These are phyloP conservation scores for Cylloceria caligata DNA, from an alignment of 2,888 invertebrate genomes.

Conservation along the genomic window DNA sequence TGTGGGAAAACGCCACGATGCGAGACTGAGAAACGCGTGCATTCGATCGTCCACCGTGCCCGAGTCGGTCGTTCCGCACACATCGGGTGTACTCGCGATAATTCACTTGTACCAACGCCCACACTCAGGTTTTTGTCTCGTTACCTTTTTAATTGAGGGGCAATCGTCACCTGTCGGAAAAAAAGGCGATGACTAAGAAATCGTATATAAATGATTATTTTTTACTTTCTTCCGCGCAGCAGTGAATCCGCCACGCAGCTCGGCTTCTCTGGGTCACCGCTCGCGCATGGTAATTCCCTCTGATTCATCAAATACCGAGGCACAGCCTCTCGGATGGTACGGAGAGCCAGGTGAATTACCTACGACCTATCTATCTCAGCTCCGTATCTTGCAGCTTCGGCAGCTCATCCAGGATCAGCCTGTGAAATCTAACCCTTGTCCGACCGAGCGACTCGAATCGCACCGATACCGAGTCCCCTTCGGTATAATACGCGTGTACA, in stretches of 20 bases:
- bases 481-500: slow-evolving; percentile 10
- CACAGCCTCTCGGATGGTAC: slow-evolving; percentile 16
- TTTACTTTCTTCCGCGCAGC: not conserved
- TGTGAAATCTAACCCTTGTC: slow-evolving; percentile 79
- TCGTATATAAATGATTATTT: not conserved
- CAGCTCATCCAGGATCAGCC: slow-evolving; percentile 72
- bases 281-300: slow-evolving; percentile 74
- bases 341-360: not conserved
- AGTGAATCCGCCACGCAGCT: not conserved
- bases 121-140: not conserved
- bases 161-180: not conserved
- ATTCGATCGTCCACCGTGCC: slow-evolving; percentile 75
- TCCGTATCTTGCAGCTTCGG: slow-evolving; percentile 73
- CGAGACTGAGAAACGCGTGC: slow-evolving; percentile 82
- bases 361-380: slow-evolving; percentile 67
- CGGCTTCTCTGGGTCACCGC: slow-evolving; percentile 51
- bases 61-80: slow-evolving; percentile 61
- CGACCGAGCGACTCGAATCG: slow-evolving; percentile 71
- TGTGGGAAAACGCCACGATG: slow-evolving; percentile 81
- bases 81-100: slow-evolving; percentile 4
- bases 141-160: slow-evolving; percentile 4
- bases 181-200: not conserved
- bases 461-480: not conserved
- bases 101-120: slow-evolving; percentile 14
- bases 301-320: slow-evolving; percentile 17